Base-by-base conservation (phyloP, 2,888 invertebrate species). In the Orchesella flavescens region DNA sequence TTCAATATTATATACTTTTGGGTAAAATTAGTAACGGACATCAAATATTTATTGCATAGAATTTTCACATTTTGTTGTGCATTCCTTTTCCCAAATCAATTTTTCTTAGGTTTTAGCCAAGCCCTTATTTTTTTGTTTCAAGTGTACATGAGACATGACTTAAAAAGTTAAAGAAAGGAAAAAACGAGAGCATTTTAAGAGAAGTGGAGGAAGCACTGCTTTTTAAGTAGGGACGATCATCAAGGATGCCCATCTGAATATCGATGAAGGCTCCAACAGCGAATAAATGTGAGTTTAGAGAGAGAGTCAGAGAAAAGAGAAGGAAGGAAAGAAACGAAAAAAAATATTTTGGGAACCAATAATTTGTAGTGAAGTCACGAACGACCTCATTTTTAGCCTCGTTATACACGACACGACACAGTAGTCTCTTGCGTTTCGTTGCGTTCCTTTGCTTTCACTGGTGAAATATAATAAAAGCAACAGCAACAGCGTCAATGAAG, bases 311-410 rank as follows among this genome's bases (percentile, higher is more conserved):
- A 68, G 63, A 34, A 10, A 49, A 55, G 57, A 43, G 23, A 69
- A 34, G 24, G 49, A 68, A 55, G 15, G 65, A 77, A 19, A 65
- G 15, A 65, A 79, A 71, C 34, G 59, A 55, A 68, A 49, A 19
- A 71, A 79, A 72, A 43, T 24, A 59, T 75, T 79, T 46, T 63
- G 49, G 24, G 7, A 21, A 44, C 17, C 46, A 78, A 46, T 69
- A 82, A 82, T 82, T 82, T 82, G 82, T 71, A 82, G 76, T 82
- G 68, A 71, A 75, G 82, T 82, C 82, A 82, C 82, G 82, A 75
- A 82, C 76, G 82, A 82, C 82, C 82, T 82, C 82, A 82, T 82
- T 82, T 80, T 82, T 76, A 71, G 71, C 61, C 82, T 82, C 82
- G 82, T 82, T 82, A 82, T 82, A 82, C 75, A 59, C 61, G 59